phyloP scores from a whole-genome alignment of 2,113 vertebrate species.

The Martes martes region DNA sequence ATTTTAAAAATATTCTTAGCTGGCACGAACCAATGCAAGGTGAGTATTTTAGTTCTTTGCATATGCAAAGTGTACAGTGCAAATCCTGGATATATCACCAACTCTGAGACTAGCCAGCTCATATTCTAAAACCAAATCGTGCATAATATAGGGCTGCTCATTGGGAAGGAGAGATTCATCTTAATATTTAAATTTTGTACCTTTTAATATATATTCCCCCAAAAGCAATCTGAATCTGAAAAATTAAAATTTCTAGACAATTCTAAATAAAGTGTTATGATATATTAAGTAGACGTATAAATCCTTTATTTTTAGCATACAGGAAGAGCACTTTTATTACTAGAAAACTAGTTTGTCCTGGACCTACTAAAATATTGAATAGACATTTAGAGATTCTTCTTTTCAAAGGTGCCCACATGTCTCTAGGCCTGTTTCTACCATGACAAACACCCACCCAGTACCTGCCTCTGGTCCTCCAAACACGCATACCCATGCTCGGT shows the following conservation, averaged over 20 bases:
- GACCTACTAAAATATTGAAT: neutral
- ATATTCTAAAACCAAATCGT: neutral
- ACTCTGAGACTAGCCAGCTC: neutral
- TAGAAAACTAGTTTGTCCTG: neutral
- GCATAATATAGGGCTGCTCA: neutral
- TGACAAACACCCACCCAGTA: neutral
- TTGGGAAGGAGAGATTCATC: neutral
- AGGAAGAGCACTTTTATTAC: neutral
- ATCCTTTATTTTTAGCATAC: neutral
- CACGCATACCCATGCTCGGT: neutral
- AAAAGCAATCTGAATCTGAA: neutral
- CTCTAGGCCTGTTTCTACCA: neutral
- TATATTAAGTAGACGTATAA: neutral
- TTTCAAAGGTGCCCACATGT: neutral
- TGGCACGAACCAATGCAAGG: neutral
- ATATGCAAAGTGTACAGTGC: neutral
- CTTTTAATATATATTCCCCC: neutral
- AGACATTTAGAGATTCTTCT: neutral
- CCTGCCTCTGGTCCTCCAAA: neutral
- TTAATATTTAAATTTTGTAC: neutral
- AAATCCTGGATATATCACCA: neutral
- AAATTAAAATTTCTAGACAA: neutral
- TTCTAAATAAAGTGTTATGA: neutral
- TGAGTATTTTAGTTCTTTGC: neutral
- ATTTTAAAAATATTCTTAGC: slow-evolving; percentile 24